Conservation (phyloP, 1,140 invertebrate genomes). For the Telenomus remus region DNA sequence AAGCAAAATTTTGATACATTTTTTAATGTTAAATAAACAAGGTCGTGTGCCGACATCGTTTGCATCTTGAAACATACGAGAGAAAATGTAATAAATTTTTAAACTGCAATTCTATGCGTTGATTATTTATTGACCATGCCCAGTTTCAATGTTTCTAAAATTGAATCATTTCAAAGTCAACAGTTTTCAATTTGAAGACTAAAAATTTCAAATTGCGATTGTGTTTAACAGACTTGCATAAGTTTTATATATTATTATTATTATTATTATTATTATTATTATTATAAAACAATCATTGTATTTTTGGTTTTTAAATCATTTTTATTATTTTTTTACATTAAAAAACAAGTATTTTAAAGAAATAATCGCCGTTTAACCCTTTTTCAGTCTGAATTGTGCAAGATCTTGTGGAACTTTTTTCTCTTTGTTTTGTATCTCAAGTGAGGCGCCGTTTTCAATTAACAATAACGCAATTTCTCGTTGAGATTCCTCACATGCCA, state of each 20-base stretch:
- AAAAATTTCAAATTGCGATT: no score
- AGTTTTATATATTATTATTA: no score
- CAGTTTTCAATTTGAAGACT: no score
- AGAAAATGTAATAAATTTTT: conserved; percentile 67
- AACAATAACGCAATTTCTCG: conserved; percentile 82
- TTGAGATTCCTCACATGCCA: conserved; percentile 90
- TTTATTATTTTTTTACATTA: conserved; percentile 16
- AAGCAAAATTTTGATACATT: conserved; percentile 72
- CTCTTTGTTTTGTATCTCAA: conserved; percentile 79
- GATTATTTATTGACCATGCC: background rate
- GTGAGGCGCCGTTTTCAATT: conserved; percentile 80
- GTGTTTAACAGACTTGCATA: no score
- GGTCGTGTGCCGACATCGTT: conserved; percentile 66
- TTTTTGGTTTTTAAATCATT: conserved; percentile 14
- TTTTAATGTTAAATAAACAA: conserved; percentile 71
- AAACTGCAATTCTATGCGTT: conserved; percentile 18
- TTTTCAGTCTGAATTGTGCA: conserved; percentile 64
- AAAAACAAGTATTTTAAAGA: no score
- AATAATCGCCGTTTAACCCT: no score
- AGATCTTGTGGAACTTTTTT: conserved; percentile 83
- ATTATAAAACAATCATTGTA: no score
- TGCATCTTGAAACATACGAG: conserved; percentile 66
- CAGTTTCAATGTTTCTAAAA: background rate
- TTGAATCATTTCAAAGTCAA: no score
- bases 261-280: no score